Evolutionary conservation across 2,888 invertebrate species (phyloP), one percentile per base, ranked within the genome.

Genomic region (Cephonodes hylas): DNA sequence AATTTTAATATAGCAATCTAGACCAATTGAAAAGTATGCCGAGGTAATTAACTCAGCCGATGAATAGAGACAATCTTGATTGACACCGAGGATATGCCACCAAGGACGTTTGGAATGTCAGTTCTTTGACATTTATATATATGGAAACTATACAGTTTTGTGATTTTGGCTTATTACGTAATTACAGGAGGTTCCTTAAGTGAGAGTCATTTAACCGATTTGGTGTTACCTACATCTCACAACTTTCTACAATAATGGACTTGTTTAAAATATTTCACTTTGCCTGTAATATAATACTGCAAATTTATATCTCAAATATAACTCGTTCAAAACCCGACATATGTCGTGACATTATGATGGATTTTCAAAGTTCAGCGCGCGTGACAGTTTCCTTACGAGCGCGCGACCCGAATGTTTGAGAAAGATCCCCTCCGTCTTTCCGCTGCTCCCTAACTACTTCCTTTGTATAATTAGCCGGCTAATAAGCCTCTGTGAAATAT

Each of bases 391-490:
- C 31, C 53, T 31, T 53, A 53, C 25, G 48, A 48, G 34, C 63
- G 34, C 63, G 59, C 64, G 64, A 70, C 60, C 60, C 48, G 38
- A 42, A 42, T 60, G 53, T 60, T 60, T 60, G 60, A 53, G 38
- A 42, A 42, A n/a, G 38, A 34, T 45, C 59, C 74, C 78, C 75
- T 70, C 72, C 72, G 70, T 71, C 69, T 73, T 78, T 73, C 75
- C 75, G 72, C 61, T 65, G 66, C 74, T 48, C 80, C 79, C 79
- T 77, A 74, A 80, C 80, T 80, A 86, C 88, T 87, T 91, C 87
- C 89, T 88, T 81, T 82, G 86, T 86, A 89, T 91, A 91, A 89
- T 91, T 90, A 91, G 85, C 79, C 66, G 68, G 81, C 84, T 88
- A 89, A 90, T 89, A 89, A 88, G 86, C 81, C 83, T 79, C 81